Evolutionary conservation across 2,888 invertebrate species (phyloP), one percentile per base, ranked within the genome.

Genomic region (Aethes cnicana): DNA sequence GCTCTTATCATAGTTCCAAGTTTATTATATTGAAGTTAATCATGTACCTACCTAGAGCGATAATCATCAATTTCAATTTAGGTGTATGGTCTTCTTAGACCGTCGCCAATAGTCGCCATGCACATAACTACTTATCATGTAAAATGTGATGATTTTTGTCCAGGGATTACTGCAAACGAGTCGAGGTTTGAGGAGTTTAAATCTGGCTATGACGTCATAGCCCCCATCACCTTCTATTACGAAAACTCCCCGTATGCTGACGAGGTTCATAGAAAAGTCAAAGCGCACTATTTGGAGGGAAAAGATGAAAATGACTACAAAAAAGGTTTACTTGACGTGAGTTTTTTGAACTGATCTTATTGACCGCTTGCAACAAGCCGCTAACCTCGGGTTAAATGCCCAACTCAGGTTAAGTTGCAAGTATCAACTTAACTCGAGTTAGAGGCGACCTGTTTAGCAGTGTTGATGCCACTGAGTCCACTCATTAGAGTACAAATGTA

Each of bases 171-270:
- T 2, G 59, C 72, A 0, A 75, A 91, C 42, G 77, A 82, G 1
- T 81, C 88, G 2, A 72, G 92, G n/a, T 77, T 87, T 17, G 74
- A 87, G 14, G 91, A 91, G 49, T 88, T 93, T 26, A 81, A 91
- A 36, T 63, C 83, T 0, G 90, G 91, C 1, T 93, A 93, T 57
- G 75, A 89, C 0, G 75, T 77, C 0, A 84, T 93, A 8, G 89
- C 92, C 7, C 93, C 94, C 0, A 81, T 92, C 0, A 90, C 91
- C n/a, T 87, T 93, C 35, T 86, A 93, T 56, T 93, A 92, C 55
- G 91, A 92, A 35, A 91, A 92, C 58, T 91, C 92, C 0, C 83
- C 88, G 0, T 77, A 86, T 2, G 62, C 77, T 2, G 72, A 84
- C 0, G 67, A 78, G 11, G 89, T 93, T 12, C 91, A 92, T 0